These are phyloP conservation scores for Amblyopsis hoosieri DNA, from an alignment of 2,797 vertebrate genomes.

Conservation along the genomic window DNA sequence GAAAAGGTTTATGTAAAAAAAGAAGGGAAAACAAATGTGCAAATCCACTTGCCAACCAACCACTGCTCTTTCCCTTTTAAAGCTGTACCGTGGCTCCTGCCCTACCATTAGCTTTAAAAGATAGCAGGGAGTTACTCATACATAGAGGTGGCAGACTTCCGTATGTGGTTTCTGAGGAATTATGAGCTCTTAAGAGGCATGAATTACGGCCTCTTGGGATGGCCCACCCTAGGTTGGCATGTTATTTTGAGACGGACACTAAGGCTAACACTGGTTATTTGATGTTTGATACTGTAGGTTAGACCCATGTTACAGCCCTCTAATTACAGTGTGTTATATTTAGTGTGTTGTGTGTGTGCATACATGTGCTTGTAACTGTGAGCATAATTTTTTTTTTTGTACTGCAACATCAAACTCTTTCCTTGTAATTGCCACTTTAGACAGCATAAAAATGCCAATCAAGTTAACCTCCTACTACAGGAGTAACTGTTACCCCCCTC, in stretches of 20 bases:
- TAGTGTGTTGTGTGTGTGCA: background rate
- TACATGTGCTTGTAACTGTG: constrained; percentile 9
- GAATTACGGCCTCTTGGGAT: constrained; percentile 10
- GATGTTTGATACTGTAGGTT: constrained; percentile 11
- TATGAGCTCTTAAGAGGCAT: constrained; percentile 10
- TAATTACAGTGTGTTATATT: too few relatives aligned
- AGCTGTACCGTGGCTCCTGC: background rate
- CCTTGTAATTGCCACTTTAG: constrained; percentile 40
- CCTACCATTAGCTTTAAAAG: constrained; percentile 11
- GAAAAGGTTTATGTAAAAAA: too few relatives aligned
- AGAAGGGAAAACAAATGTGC: background rate
- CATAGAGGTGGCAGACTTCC: background rate
- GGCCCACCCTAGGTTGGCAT: background rate
- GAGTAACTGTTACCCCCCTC: constrained; percentile 23
- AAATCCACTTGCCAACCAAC: constrained; percentile 7
- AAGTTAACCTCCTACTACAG: constrained; percentile 27
- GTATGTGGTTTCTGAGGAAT: constrained; percentile 1
- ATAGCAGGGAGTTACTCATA: constrained; percentile 19
- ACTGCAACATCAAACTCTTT: constrained; percentile 10
- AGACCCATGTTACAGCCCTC: constrained; percentile 22
- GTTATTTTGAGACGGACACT: background rate
- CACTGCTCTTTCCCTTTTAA: background rate
- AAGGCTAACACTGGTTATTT: constrained; percentile 13
- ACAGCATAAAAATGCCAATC: constrained; percentile 15
- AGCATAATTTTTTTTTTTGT: constrained; percentile 4